A percentile compares a stretch with the other conserved stretches of the same genome.
Evolutionary conservation across 2,113 vertebrate species (phyloP).

Genomic region (mouse (Mus musculus)): GRCm39 chr19:18349001-18349500

Average conservation of each 20-base stretch:
- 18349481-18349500: slow-evolving; percentile 38
- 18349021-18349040: slow-evolving; percentile 55
- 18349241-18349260: slow-evolving; percentile 44
- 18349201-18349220: slow-evolving; percentile 66
- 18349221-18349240: slow-evolving; percentile 64
- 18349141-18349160: slow-evolving; percentile 42
- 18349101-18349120: slow-evolving; percentile 73
- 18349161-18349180: slow-evolving; percentile 56
- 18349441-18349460: slow-evolving; percentile 40
- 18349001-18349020: slow-evolving; percentile 67
- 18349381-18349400: slow-evolving; percentile 13
- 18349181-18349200: slow-evolving; percentile 63
- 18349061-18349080: slow-evolving; percentile 58
- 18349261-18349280: slow-evolving; percentile 61
- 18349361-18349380: background rate
- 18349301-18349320: slow-evolving; percentile 34
- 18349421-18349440: slow-evolving; percentile 25
- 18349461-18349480: background rate
- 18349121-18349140: slow-evolving; percentile 61
- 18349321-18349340: slow-evolving; percentile 44
- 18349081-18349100: slow-evolving; percentile 70
- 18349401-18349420: background rate
- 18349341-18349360: slow-evolving; percentile 48
- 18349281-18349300: slow-evolving; percentile 58
- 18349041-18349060: slow-evolving; percentile 65